Conservation (phyloP, 2,113 vertebrate species). For the Hystrix cristata region DNA sequence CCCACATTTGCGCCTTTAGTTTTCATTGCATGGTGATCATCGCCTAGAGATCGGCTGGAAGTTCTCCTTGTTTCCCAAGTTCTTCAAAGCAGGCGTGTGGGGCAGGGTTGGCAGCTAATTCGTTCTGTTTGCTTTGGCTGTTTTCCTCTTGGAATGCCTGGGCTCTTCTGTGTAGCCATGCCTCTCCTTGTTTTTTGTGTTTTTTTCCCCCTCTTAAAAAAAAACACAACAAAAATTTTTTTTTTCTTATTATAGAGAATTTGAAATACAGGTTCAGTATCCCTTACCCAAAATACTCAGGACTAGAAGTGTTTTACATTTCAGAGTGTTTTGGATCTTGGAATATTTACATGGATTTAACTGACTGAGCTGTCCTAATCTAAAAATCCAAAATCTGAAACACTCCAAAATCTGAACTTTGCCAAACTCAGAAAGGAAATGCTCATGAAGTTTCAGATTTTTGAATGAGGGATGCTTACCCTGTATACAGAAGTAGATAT, state of each 20-base stretch:
- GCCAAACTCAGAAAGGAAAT: not conserved
- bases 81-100: not conserved
- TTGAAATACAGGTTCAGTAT: not conserved
- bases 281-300: not conserved
- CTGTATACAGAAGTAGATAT: not conserved
- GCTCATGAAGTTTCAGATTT: not conserved
- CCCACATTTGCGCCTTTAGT: not conserved
- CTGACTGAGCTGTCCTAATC: not conserved
- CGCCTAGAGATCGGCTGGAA: not conserved
- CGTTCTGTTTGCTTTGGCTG: not conserved
- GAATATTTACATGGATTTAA: not conserved
- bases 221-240: not conserved
- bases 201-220: not conserved
- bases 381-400: not conserved
- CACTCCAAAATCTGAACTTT: not conserved
- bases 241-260: not conserved
- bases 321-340: not conserved
- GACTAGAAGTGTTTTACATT: not conserved
- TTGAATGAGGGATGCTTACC: not conserved
- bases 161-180: not conserved
- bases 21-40: not conserved
- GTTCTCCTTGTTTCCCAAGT: not conserved
- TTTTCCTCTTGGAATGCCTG: not conserved
- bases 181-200: fast-evolving
- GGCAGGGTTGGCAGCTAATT: not conserved